Conservation (phyloP, 2,888 invertebrate genomes). For the Spilosoma lubricipeda region DNA sequence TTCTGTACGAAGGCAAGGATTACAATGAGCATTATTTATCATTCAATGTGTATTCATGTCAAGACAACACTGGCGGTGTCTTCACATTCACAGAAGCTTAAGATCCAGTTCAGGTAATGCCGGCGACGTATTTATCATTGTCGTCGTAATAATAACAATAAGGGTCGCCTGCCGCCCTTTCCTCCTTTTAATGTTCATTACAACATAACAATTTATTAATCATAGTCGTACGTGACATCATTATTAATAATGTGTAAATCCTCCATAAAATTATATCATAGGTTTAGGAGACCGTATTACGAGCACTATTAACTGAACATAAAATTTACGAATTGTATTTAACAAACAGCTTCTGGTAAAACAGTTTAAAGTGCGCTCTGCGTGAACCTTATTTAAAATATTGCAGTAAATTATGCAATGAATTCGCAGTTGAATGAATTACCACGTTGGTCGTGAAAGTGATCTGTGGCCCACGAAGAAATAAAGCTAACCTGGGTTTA, state of each 20-base stretch:
- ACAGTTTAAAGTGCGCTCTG: conserved; percentile 66
- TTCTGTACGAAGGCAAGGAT: conserved; percentile 9
- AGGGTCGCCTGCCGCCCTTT: conserved; percentile 18
- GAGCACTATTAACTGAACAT: conserved; percentile 49
- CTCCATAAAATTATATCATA: conserved; percentile 49
- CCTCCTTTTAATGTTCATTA: conserved; percentile 20
- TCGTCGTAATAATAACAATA: conserved; percentile 20
- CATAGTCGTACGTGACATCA: conserved; percentile 20
- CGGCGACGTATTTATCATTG: conserved; percentile 23
- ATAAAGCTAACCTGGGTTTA: conserved; percentile 59
- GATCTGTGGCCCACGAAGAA: conserved; percentile 56
- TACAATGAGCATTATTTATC: conserved; percentile 19
- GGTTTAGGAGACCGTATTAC: conserved; percentile 47
- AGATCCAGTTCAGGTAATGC: conserved; percentile 22
- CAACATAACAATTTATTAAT: conserved; percentile 32
- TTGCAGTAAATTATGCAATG: conserved; percentile 72
- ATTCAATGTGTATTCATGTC: conserved; percentile 15
- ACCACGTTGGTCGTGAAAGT: conserved; percentile 63
- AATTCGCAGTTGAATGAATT: conserved; percentile 64
- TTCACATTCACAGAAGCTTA: conserved; percentile 19
- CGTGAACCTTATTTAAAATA: conserved; percentile 70
- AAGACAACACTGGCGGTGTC: conserved; percentile 22
- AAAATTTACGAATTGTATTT: conserved; percentile 65
- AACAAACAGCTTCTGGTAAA: conserved; percentile 61
- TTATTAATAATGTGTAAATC: conserved; percentile 8